Evolutionary conservation across 1,140 invertebrate species (phyloP), one percentile per base, ranked within the genome.

Genomic region (Psilanteris sp.): DNA sequence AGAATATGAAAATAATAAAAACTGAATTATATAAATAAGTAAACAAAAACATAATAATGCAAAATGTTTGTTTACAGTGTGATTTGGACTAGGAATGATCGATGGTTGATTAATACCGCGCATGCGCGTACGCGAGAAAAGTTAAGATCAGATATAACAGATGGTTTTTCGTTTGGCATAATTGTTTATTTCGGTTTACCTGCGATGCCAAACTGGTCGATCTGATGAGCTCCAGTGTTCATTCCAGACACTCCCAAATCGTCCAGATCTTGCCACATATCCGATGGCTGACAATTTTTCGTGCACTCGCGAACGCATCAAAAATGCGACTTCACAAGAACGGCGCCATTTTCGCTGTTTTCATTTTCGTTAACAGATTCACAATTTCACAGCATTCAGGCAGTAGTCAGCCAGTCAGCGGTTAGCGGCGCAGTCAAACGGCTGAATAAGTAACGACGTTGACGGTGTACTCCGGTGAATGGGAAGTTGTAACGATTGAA

Each of bases 231-330:
- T 61, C 78, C 79, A 54, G 86, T 79, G 70, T 82, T 86, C 43
- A 88, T 82, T 71, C 78, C 79, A 55, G 84, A 80, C 44, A 81
- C 79, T 22, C 76, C 81, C 46, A 84, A 71, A 72, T 81, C 80
- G 72, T 86, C 83, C 54, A 87, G 66, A 70, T 87, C 85, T 71
- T 88, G 85, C 87, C 86, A 88, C 87, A 88, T 88, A 31, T 83
- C 83, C 79, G 61, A 77, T 52, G 79, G 74, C 52, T 78, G 62
- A 66, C 74, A 77, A 78, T 82, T 78, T 78, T 73, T 70, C 52
- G 48, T 37, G 54, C 76, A 81, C 80, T 78, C 81, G 48, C 78
- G 72, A 79, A 68, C 78, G 79, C 57, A 73, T 55, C 66, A 76
- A 59, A 76, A 73, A 64, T 70, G 54, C 76, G n/a, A 84, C 81